Evolutionary conservation across 2,113 vertebrate species (phyloP).

Genomic region (Felis catus): DNA sequence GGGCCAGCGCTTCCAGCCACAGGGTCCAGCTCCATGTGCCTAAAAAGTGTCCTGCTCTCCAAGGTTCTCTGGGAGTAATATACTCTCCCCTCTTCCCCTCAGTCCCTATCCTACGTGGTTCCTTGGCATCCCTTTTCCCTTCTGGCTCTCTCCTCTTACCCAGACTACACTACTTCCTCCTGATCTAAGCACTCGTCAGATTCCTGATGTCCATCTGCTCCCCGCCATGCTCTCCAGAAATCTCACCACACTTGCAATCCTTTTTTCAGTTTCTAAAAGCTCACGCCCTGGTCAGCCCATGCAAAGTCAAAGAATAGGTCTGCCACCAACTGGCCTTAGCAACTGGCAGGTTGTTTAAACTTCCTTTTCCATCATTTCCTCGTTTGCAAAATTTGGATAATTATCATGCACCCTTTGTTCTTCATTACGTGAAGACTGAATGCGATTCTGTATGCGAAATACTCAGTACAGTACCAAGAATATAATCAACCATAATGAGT

Average conservation of each 20-base stretch:
- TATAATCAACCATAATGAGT: neutral
- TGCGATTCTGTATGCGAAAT: neutral
- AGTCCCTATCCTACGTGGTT: neutral
- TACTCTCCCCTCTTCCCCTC: neutral
- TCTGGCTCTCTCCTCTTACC: neutral
- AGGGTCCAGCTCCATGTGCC: neutral
- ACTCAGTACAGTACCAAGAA: neutral
- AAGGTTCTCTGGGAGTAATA: neutral
- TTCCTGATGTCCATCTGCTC: no score
- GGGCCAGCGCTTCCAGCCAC: neutral
- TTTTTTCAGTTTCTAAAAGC: neutral
- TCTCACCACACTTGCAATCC: neutral
- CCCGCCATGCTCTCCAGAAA: fast-evolving
- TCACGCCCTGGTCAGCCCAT: neutral
- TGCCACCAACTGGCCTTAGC: neutral
- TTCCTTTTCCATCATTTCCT: neutral
- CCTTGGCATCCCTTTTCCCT: neutral
- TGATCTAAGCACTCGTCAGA: neutral
- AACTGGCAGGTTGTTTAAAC: neutral
- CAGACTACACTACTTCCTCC: neutral
- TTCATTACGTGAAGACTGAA: neutral
- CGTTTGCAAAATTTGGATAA: neutral
- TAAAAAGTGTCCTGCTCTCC: neutral
- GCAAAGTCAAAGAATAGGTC: neutral
- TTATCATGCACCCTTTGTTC: neutral